Conservation (phyloP, 2,888 invertebrate genomes). For the Scrobipalpa costella region DNA sequence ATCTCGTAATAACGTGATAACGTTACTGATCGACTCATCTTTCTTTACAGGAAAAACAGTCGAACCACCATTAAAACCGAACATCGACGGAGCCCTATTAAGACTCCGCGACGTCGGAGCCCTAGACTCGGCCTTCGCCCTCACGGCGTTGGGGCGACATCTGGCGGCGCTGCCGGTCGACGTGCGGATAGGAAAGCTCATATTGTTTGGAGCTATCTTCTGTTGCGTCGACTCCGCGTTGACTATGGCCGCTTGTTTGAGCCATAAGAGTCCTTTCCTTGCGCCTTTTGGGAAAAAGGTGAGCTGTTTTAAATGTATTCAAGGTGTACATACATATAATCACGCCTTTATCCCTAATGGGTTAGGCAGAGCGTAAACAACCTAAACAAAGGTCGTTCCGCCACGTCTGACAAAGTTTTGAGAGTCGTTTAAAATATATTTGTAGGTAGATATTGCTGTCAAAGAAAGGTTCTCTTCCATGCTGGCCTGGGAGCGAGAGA, state of each 20-base stretch:
- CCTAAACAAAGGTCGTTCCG: too few relatives aligned
- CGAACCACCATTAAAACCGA: constrained; percentile 86
- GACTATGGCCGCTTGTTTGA: constrained; percentile 92
- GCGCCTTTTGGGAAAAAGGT: constrained; percentile 87
- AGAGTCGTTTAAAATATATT: too few relatives aligned
- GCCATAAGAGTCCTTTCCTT: constrained; percentile 89
- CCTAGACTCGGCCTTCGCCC: constrained; percentile 85
- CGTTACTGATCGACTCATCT: neutral
- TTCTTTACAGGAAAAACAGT: constrained; percentile 82
- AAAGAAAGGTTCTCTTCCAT: too few relatives aligned
- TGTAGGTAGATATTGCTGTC: too few relatives aligned
- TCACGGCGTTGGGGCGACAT: constrained; percentile 94
- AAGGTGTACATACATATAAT: too few relatives aligned
- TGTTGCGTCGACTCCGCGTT: constrained; percentile 95
- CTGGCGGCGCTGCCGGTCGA: constrained; percentile 94
- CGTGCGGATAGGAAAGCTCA: constrained; percentile 94
- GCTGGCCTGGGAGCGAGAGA: too few relatives aligned
- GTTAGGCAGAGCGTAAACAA: too few relatives aligned
- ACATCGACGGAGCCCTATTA: constrained; percentile 84
- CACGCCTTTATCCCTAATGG: too few relatives aligned
- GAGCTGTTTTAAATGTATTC: constrained; percentile 18
- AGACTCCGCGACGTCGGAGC: constrained; percentile 90
- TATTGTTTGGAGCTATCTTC: constrained; percentile 95
- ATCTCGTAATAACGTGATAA: too few relatives aligned
- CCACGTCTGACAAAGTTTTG: too few relatives aligned